Conservation (phyloP, 37 sponge, comb jelly and placozoan genomes). For the Diacarnus erythraeanus region DNA sequence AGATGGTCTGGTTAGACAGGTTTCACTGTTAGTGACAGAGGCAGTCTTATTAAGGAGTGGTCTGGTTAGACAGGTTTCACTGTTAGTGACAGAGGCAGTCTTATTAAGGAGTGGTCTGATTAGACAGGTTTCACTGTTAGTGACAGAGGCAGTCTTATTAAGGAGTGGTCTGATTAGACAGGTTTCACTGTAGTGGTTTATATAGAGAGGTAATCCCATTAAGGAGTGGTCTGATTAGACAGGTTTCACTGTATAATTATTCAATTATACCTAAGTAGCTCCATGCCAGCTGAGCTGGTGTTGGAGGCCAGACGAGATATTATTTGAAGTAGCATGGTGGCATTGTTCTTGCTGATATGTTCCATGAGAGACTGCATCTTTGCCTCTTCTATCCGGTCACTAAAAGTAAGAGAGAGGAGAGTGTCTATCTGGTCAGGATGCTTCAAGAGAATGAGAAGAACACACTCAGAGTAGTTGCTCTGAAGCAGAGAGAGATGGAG, state of each 20-base stretch:
- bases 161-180: too few relatives aligned
- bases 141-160: too few relatives aligned
- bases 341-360: conserved; percentile 43
- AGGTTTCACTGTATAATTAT: neutral
- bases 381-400: conserved; percentile 29
- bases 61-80: too few relatives aligned
- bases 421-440: conserved; percentile 41
- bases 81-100: too few relatives aligned
- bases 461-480: conserved; percentile 64
- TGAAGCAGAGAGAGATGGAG: neutral
- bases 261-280: conserved; percentile 48
- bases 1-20: too few relatives aligned
- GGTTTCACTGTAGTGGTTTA: too few relatives aligned
- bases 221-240: too few relatives aligned
- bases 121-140: too few relatives aligned
- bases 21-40: too few relatives aligned
- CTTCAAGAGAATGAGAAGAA: conserved; percentile 30
- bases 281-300: conserved; percentile 51
- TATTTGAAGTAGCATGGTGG: conserved; percentile 5
- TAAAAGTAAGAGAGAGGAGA: conserved; percentile 40
- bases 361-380: conserved; percentile 57
- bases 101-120: too few relatives aligned
- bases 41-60: too few relatives aligned
- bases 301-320: conserved; percentile 9
- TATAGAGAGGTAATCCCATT: too few relatives aligned